Conservation (phyloP, 1,140 invertebrate genomes). For the Nymphalis io region DNA sequence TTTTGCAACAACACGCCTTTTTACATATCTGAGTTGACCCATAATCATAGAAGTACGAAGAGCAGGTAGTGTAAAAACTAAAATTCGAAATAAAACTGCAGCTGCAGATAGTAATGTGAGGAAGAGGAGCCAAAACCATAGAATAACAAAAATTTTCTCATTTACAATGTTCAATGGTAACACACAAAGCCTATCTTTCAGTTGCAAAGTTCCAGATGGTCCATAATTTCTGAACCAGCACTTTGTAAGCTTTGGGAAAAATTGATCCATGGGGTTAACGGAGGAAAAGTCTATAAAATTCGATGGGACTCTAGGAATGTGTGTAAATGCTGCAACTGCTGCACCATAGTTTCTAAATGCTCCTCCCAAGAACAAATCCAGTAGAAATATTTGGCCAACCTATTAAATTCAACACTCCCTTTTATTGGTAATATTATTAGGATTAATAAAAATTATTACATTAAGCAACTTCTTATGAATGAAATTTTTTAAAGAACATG, state of each 20-base stretch:
- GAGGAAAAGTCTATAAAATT: conserved; percentile 49
- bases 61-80: conserved; percentile 76
- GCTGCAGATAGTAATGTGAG: conserved; percentile 83
- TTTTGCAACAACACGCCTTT: conserved; percentile 72
- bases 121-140: conserved; percentile 91
- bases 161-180: conserved; percentile 89
- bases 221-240: conserved; percentile 86
- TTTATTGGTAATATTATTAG: not conserved
- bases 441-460: too few relatives aligned
- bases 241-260: conserved; percentile 91
- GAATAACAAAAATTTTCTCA: conserved; percentile 89
- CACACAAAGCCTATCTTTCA: conserved; percentile 86
- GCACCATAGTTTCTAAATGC: conserved; percentile 87
- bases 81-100: conserved; percentile 83
- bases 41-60: conserved; percentile 81
- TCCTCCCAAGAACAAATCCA: conserved; percentile 88
- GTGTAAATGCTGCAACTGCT: conserved; percentile 79
- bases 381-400: conserved; percentile 82
- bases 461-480: too few relatives aligned
- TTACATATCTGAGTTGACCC: conserved; percentile 78
- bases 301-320: conserved; percentile 57
- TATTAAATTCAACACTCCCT: conserved; percentile 41
- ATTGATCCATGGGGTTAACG: conserved; percentile 81
- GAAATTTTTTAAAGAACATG: too few relatives aligned
- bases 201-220: conserved; percentile 82